phyloP scores from a whole-genome alignment of 2,113 vertebrate genomes.

The Tragulus kanchil region DNA sequence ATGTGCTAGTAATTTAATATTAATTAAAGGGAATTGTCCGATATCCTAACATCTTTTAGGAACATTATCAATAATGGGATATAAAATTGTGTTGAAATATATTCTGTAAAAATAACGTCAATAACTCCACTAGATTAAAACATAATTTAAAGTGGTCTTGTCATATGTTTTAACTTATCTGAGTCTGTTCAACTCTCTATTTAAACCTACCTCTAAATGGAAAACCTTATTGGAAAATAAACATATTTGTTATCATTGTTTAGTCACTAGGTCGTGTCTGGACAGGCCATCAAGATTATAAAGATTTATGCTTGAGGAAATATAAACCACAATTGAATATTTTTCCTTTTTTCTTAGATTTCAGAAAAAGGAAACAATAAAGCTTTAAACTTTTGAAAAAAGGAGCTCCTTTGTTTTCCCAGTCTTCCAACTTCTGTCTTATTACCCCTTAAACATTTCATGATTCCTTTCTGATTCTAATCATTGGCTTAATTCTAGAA shows the following conservation, averaged over 20 bases:
- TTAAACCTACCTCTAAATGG: neutral
- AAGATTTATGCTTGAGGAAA: no score
- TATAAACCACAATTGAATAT: no score
- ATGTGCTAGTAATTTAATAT: conserved; percentile 24
- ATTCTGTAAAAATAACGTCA: neutral
- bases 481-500: neutral
- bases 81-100: conserved; percentile 36
- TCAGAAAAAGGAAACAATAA: no score
- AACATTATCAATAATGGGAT: neutral
- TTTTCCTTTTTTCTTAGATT: no score
- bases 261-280: neutral
- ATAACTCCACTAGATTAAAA: neutral
- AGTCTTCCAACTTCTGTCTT: conserved; percentile 6
- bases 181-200: neutral
- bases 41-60: neutral
- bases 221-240: conserved; percentile 15
- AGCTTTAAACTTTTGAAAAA: no score
- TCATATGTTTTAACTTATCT: neutral
- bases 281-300: neutral
- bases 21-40: conserved; percentile 32
- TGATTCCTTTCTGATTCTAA: neutral
- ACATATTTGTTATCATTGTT: neutral
- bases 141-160: neutral
- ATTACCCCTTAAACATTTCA: neutral
- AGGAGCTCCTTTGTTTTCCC: neutral